Conservation (phyloP, 2,113 vertebrate species). For the Aviceda subcristata region DNA sequence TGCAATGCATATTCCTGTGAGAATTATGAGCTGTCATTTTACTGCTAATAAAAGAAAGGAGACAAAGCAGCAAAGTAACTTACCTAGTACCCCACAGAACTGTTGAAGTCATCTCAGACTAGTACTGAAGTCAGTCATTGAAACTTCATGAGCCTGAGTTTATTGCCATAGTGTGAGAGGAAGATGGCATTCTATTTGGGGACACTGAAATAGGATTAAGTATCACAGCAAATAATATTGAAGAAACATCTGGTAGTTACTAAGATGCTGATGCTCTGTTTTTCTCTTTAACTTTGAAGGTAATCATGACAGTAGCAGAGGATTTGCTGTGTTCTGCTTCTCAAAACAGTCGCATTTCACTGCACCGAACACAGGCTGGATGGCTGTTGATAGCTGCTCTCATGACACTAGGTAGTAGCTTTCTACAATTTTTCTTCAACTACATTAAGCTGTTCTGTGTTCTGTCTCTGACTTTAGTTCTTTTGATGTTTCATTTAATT, state of each 20-base stretch:
- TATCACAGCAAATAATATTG: background rate
- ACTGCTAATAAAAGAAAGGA: background rate
- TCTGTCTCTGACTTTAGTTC: background rate
- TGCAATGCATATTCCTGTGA: background rate
- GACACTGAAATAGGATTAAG: background rate
- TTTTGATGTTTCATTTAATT: background rate
- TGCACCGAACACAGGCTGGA: slow-evolving; percentile 87
- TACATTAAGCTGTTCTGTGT: background rate
- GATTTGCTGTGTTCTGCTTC: slow-evolving; percentile 88
- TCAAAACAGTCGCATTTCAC: slow-evolving; percentile 87
- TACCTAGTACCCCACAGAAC: background rate
- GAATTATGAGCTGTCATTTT: background rate
- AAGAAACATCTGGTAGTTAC: background rate
- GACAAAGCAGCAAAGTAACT: background rate
- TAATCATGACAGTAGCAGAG: slow-evolving; percentile 85
- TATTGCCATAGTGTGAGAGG: background rate
- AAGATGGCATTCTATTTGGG: background rate
- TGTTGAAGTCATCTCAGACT: background rate
- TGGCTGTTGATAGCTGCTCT: slow-evolving; percentile 88
- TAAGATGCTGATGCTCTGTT: background rate
- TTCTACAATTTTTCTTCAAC: background rate
- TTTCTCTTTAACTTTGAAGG: slow-evolving; percentile 68
- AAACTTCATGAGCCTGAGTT: background rate
- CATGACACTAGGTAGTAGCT: slow-evolving; percentile 84
- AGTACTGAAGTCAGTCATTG: background rate